Evolutionary conservation across 2,888 invertebrate species (phyloP), one percentile per base, ranked within the genome.

Genomic region (Papilio demoleus): DNA sequence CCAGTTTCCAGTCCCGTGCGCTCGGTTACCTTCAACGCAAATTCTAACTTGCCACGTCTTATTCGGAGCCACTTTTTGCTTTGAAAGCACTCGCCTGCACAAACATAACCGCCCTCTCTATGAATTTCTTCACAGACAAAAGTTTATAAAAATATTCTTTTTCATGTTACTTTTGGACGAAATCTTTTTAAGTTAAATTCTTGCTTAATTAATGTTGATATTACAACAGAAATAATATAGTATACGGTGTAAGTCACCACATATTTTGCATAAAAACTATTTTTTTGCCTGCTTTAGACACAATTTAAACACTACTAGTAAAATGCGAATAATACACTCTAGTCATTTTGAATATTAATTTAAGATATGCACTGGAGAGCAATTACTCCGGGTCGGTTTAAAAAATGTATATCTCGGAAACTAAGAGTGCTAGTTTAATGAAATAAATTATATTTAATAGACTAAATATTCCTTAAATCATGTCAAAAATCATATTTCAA

Each of bases 21-120:
- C 68, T 64, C 47, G 47, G 68, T 60, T 68, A 64, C 68, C 47
- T 64, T 64, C 50, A 59, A 38, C 47, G 38, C 31, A 68, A 68
- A 68, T 63, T 68, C 40, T 50, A 62, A 67, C 47, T 67, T 67
- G 59, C 31, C 64, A 19, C 68, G 64, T 68, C 64, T 68, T 64
- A 59, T 64, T 68, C 68, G 47, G 64, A 68, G 64, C 58, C 59
- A 68, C 58, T 68, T 64, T 68, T 68, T 68, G 47, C 64, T 64
- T 59, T 64, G 40, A 68, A 68, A 64, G 64, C 64, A 64, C 45
- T 64, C 31, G 47, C n/a, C 63, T 59, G 68, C 63, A 59, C 24
- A 58, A 68, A 63, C 47, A 38, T 45, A 58, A 47, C 63, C 47
- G 24, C 59, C 14, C 22, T 58, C n/a, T 68, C 14, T 56, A 45